phyloP scores from a whole-genome alignment of 1,140 invertebrate species.

The Chrysopa pallens region DNA sequence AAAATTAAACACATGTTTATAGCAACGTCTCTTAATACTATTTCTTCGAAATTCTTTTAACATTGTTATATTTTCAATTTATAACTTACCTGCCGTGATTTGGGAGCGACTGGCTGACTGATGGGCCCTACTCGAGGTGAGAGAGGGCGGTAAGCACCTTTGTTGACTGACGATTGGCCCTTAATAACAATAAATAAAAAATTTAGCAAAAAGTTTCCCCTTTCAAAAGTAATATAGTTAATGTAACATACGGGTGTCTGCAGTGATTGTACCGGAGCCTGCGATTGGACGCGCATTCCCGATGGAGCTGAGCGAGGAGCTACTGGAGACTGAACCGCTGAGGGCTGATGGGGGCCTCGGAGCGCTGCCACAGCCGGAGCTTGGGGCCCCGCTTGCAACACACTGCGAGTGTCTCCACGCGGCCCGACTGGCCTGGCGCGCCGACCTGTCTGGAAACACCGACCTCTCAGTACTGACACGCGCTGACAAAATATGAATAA shows the following conservation, averaged over 20 bases:
- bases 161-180: slow-evolving; percentile 42
- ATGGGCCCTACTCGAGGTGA: slow-evolving; percentile 28
- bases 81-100: slow-evolving; percentile 1
- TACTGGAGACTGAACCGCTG: slow-evolving; percentile 44
- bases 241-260: slow-evolving; percentile 38
- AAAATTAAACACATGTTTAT: slow-evolving; percentile 10
- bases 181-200: slow-evolving; percentile 8
- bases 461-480: slow-evolving; percentile 21
- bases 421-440: slow-evolving; percentile 53
- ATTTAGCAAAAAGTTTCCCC: too few relatives aligned
- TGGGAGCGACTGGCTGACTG: slow-evolving; percentile 6
- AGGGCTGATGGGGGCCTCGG: slow-evolving; percentile 39
- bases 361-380: slow-evolving; percentile 29
- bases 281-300: slow-evolving; percentile 30
- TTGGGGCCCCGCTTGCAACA: slow-evolving; percentile 40
- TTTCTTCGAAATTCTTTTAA: too few relatives aligned
- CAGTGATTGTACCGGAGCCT: slow-evolving; percentile 45
- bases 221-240: not conserved
- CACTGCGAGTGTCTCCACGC: slow-evolving; percentile 61
- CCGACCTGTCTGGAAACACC: slow-evolving; percentile 56
- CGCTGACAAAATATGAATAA: not conserved
- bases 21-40: too few relatives aligned
- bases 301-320: slow-evolving; percentile 46
- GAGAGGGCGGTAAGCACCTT: slow-evolving; percentile 42
- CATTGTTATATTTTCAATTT: not conserved